Evolutionary conservation across 2,888 invertebrate genomes (phyloP).

Genomic region (Lymantria monacha): DNA sequence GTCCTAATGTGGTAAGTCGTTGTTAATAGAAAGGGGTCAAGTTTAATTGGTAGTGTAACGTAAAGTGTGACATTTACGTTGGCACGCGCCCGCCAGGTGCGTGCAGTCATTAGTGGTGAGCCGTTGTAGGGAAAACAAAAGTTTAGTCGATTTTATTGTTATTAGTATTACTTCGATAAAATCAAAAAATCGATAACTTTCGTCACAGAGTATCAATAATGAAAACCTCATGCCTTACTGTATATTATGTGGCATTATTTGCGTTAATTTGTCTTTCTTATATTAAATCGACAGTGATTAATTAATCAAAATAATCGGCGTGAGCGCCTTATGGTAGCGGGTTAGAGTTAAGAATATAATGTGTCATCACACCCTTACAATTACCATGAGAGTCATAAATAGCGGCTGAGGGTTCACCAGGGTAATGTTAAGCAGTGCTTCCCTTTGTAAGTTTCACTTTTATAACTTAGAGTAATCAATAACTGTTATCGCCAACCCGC

Average conservation of each 20-base stretch:
- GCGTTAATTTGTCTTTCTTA: neutral
- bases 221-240: neutral
- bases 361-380: too few species aligned
- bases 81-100: constrained; percentile 62
- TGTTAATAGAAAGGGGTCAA: constrained; percentile 26
- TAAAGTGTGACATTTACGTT: constrained; percentile 56
- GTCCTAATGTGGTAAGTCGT: constrained; percentile 14
- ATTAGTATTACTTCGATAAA: neutral
- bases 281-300: too few species aligned
- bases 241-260: neutral
- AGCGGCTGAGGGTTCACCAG: too few species aligned
- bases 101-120: constrained; percentile 39
- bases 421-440: too few species aligned
- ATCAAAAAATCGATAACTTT: constrained; percentile 8
- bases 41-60: constrained; percentile 44
- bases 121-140: constrained; percentile 24
- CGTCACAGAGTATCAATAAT: neutral
- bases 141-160: constrained; percentile 23
- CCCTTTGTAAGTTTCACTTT: too few species aligned
- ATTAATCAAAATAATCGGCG: too few species aligned
- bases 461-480: too few species aligned
- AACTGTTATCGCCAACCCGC: too few species aligned
- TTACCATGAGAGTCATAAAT: too few species aligned
- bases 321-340: too few species aligned
- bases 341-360: too few species aligned